Percentiles rank a stretch among this genome's conserved stretches.
These are phyloP conservation scores for Rostratula benghalensis DNA, from an alignment of 2,113 vertebrate species.

Conservation along the genomic window DNA sequence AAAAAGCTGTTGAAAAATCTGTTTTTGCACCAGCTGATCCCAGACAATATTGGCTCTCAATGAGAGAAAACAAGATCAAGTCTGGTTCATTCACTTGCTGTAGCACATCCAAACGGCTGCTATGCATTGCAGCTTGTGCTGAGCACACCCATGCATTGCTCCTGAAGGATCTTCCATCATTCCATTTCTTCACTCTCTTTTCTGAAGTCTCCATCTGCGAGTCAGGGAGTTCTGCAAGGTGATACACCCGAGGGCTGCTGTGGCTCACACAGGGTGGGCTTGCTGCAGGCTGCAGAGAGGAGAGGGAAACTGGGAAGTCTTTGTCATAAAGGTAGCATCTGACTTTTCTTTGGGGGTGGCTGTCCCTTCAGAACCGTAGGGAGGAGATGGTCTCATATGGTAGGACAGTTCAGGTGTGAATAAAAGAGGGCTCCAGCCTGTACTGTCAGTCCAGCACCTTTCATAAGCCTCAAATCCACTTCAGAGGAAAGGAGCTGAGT, in stretches of 20 bases:
- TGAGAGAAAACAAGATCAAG: background rate
- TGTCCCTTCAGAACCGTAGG: background rate
- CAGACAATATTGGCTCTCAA: background rate
- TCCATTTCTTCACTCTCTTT: background rate
- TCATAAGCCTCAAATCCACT: background rate
- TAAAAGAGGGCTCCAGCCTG: background rate
- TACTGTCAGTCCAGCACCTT: background rate
- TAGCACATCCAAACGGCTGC: background rate
- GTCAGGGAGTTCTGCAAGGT: background rate
- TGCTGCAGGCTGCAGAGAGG: accelerated
- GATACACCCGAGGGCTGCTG: background rate
- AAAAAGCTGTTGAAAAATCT: slow-evolving; percentile 45
- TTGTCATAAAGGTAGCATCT: background rate
- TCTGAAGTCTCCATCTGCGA: accelerated
- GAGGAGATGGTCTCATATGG: background rate
- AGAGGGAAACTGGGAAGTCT: accelerated
- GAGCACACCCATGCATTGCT: background rate
- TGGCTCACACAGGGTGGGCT: accelerated
- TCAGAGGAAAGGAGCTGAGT: background rate
- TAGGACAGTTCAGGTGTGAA: background rate
- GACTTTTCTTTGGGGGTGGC: background rate
- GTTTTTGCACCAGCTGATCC: slow-evolving; percentile 9
- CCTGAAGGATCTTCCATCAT: background rate
- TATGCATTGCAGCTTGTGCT: background rate
- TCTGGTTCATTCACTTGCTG: background rate